Conservation (phyloP, 2,113 vertebrate genomes). For the Oenanthe melanoleuca region DNA sequence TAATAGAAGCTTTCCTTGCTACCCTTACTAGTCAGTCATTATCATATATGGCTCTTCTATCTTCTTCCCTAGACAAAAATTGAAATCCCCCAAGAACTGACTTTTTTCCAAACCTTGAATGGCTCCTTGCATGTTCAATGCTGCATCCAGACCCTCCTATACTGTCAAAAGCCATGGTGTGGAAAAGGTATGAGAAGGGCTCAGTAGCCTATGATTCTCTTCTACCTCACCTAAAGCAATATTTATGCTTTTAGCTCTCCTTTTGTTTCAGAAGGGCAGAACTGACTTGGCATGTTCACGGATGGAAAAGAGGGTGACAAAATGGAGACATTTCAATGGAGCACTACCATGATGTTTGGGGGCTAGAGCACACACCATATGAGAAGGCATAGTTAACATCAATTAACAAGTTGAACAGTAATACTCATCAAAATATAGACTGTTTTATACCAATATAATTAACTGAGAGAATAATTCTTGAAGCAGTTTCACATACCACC, state of each 20-base stretch:
- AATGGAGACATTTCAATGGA: not conserved
- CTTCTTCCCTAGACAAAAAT: not conserved
- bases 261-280: not conserved
- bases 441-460: not conserved
- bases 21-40: not conserved
- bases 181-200: not conserved
- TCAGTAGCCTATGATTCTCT: not conserved
- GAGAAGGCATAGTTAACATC: not conserved
- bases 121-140: not conserved
- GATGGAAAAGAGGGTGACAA: not conserved
- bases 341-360: not conserved
- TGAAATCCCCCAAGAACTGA: not conserved
- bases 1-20: not conserved
- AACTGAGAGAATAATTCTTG: not conserved
- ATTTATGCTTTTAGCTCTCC: not conserved
- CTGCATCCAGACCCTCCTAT: not conserved
- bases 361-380: accelerated
- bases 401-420: not conserved
- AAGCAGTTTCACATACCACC: not conserved
- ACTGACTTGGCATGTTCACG: not conserved
- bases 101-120: not conserved
- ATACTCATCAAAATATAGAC: not conserved
- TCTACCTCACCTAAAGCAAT: not conserved
- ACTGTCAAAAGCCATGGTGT: not conserved
- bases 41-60: not conserved